Evolutionary conservation across 2,888 invertebrate species (phyloP), one percentile per base, ranked within the genome.

Genomic region (Vandiemenella viatica): DNA sequence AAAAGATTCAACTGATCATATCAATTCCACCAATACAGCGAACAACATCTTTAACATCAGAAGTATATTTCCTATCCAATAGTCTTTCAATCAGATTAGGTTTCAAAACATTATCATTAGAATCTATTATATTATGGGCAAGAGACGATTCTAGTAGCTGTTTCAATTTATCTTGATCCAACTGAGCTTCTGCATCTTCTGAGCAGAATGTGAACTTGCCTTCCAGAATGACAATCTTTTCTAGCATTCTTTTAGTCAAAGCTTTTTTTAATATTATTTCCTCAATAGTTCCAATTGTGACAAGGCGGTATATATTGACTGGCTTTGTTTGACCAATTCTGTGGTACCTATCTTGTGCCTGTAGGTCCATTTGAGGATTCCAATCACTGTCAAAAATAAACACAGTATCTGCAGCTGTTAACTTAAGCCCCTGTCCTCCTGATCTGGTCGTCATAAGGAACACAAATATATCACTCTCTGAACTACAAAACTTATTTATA

Each of bases 321-420:
- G 82, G 80, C 54, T 69, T 73, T 0, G 71, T 76, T 65, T 84
- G 83, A 1, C 83, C 83, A 52, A 84, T 80, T 45, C 83, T 67
- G 60, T 83, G 83, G 59, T 80, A 80, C 40, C 83, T 67, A 57
- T 81, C 82, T 68, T 80, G 77, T 1, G 81, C 82, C 64, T 83
- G 83, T 18, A 80, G 66, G 61, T 83, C 82, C 41, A 59, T 66
- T 64, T 78, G 78, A 4, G 82, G 82, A 64, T 82, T 83, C 74
- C 76, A 77, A 61, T 79, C 79, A 55, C 74, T 71, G 58, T 79
- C 78, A 58, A 68, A 77, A 43, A 79, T 72, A 54, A 83, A 78
- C 18, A 80, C 80, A 10, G 82, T 82, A 61, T 83, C 82, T 1
- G 81, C 82, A 4, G 70, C 67, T 0, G 71, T 70, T 37, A 83